Conservation (phyloP, 2,797 vertebrate species). For the Chrosomus eos region DNA sequence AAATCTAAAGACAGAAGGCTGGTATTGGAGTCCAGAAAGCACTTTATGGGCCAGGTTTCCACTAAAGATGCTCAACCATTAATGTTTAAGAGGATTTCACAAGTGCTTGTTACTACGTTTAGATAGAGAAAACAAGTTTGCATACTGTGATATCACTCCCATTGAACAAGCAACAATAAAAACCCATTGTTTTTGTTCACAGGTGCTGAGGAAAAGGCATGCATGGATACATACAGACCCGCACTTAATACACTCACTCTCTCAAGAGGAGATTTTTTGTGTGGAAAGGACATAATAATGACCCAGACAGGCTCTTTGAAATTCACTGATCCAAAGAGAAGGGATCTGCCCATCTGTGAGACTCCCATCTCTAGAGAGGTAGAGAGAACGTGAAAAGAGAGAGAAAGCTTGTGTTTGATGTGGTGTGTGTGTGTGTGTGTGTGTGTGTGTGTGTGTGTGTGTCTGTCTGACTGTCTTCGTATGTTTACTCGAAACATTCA, state of each 20-base stretch:
- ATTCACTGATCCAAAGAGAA: slow-evolving; percentile 59
- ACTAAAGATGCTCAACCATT: slow-evolving; percentile 57
- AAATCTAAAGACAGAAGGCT: slow-evolving; percentile 31
- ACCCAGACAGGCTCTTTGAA: slow-evolving; percentile 69
- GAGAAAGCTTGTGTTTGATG: slow-evolving; percentile 41
- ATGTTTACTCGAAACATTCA: slow-evolving; percentile 55
- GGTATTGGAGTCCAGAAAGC: slow-evolving; percentile 59
- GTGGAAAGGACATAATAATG: slow-evolving; percentile 64
- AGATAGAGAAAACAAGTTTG: slow-evolving; percentile 27
- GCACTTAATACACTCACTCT: slow-evolving; percentile 60
- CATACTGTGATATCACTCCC: slow-evolving; percentile 38
- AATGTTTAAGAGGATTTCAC: neutral
- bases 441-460: neutral
- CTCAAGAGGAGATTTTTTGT: slow-evolving; percentile 63
- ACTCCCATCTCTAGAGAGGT: slow-evolving; percentile 53
- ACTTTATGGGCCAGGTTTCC: slow-evolving; percentile 72
- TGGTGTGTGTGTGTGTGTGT: slow-evolving; percentile 34
- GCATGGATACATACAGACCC: slow-evolving; percentile 55
- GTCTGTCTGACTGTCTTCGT: slow-evolving; percentile 13
- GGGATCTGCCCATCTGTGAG: slow-evolving; percentile 47
- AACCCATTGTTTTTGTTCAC: slow-evolving; percentile 64
- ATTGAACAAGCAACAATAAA: slow-evolving; percentile 33
- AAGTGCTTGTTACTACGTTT: slow-evolving; percentile 67
- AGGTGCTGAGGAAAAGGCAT: slow-evolving; percentile 64
- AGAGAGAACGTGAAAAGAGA: slow-evolving; percentile 32